These are phyloP conservation scores for Chondrosia reniformis DNA, from an alignment of 37 sponge, comb jelly and placozoan genomes.

Conservation along the genomic window DNA sequence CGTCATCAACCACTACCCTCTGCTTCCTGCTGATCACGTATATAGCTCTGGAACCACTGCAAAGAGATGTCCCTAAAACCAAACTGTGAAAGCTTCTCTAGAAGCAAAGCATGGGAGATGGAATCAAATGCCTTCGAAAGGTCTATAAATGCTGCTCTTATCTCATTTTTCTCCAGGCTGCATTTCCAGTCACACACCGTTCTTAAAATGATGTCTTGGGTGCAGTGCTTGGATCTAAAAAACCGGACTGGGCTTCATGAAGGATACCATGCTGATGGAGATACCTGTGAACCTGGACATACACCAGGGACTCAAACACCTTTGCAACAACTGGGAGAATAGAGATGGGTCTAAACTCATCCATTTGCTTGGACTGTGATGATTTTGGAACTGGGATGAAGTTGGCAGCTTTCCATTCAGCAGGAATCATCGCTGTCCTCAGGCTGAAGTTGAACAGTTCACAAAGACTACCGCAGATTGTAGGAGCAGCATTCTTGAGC, in stretches of 20 bases:
- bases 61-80: background rate
- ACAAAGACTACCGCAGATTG: background rate
- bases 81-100: background rate
- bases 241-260: background rate
- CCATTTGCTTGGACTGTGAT: background rate
- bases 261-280: slow-evolving; percentile 1
- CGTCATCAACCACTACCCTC: background rate
- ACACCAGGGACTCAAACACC: background rate
- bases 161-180: background rate
- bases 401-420: background rate
- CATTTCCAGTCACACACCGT: background rate
- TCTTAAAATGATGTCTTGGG: background rate
- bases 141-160: background rate
- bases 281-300: background rate
- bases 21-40: background rate
- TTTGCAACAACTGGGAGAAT: background rate
- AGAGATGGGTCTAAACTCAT: background rate
- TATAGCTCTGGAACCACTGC: background rate
- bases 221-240: background rate
- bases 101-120: background rate
- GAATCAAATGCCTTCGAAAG: background rate
- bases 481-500: background rate
- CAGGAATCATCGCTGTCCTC: background rate
- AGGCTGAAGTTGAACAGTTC: background rate
- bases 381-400: background rate